These are phyloP conservation scores for Drosophila testacea DNA, from an alignment of 2,888 invertebrate species.

Conservation along the genomic window DNA sequence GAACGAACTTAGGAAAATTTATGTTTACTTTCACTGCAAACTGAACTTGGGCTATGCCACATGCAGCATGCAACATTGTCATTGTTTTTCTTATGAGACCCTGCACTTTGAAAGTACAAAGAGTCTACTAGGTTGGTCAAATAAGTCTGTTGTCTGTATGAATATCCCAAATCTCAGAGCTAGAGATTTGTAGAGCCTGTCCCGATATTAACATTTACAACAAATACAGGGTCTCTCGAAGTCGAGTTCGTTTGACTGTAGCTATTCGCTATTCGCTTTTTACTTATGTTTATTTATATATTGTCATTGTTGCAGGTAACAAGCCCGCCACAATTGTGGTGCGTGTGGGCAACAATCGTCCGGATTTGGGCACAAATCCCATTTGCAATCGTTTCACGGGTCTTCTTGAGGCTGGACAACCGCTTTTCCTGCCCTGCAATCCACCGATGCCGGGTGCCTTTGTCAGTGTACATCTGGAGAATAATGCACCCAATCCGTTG, in stretches of 20 bases:
- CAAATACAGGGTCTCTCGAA: no score
- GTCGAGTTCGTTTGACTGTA: no score
- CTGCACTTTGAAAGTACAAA: no score
- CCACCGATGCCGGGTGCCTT: slow-evolving; percentile 98
- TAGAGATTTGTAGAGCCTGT: no score
- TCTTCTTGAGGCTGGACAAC: slow-evolving; percentile 94
- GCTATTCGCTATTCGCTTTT: neutral
- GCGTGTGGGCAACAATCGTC: slow-evolving; percentile 96
- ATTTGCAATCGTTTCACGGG: slow-evolving; percentile 96
- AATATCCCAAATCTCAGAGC: no score
- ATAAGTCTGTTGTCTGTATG: no score
- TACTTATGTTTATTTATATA: neutral
- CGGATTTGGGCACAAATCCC: slow-evolving; percentile 95
- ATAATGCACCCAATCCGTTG: slow-evolving; percentile 90
- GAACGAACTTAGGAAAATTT: slow-evolving; percentile 54
- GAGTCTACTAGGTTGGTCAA: no score
- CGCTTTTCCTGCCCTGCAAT: slow-evolving; percentile 95
- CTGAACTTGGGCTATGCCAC: slow-evolving; percentile 33
- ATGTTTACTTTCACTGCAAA: slow-evolving; percentile 80
- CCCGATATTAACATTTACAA: no score
- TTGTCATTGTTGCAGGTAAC: slow-evolving; percentile 86
- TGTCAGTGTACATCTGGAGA: slow-evolving; percentile 95
- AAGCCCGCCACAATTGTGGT: slow-evolving; percentile 94
- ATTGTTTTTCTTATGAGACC: no score
- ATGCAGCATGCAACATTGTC: slow-evolving; percentile 19